Evolutionary conservation across 2,888 invertebrate genomes (phyloP), one percentile per base, ranked within the genome.

Genomic region (Iphiclides podalirius): DNA sequence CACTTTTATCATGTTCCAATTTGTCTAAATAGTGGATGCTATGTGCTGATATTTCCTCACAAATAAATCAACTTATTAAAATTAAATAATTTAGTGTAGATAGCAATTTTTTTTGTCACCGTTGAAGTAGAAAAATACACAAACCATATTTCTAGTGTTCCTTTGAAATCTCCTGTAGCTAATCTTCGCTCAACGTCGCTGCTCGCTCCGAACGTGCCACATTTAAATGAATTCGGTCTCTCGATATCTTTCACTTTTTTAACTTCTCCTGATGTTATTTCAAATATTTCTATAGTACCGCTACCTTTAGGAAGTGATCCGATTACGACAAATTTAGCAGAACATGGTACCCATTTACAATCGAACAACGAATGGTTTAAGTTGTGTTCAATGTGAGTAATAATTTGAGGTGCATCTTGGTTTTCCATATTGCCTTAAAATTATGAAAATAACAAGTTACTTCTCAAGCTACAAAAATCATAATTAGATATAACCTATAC

Each of bases 321-420:
- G 46, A 98, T 89, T 35, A 95, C 92, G 53, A 97, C 93, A 81
- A 98, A 96, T 80, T 97, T 98, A 0, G 98, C 95, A 1, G 97
- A 97, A 69, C 95, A 94, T 0, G 98, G 98, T 65, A 98, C 93
- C 98, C 98, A 98, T 84, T 96, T 96, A n/a, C 94, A 92, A 70
- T 98, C 98, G 75, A 96, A 97, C 15, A 97, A 79, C 0, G 96
- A 95, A 77, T 95, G 98, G 69, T 95, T 93, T 1, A 97, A 79
- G 14, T 93, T 89, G 72, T 95, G 94, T 68, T 97, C 95, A 26
- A 94, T 91, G 70, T 98, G 96, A 49, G 94, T 93, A 61, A 98
- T 95, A 64, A 98, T 94, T 83, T 97, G 97, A 0, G 98, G 97
- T 61, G 96, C 96, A 55, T 95, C 93, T 53, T 70, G 57, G 43